Conservation (phyloP, 2,888 invertebrate species). For the Athetis lepigone region DNA sequence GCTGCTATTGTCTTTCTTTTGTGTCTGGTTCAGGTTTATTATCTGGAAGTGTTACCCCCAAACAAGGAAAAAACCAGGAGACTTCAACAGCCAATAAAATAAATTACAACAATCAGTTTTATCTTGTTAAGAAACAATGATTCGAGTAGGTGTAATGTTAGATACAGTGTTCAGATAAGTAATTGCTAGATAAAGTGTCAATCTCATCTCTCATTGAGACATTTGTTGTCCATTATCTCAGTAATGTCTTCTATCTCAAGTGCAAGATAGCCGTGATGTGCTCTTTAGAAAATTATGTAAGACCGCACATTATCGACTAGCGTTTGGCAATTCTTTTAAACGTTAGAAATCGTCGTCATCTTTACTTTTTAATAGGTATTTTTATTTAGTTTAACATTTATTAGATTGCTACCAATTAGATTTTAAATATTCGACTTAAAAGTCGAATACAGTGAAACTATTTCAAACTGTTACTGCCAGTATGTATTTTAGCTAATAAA, state of each 20-base stretch:
- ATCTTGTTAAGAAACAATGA: constrained; percentile 54
- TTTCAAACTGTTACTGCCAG: too few relatives aligned
- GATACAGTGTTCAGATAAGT: constrained; percentile 55
- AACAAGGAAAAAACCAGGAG: neutral
- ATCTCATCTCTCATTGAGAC: constrained; percentile 68
- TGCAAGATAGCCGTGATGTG: constrained; percentile 58
- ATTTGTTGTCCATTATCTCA: constrained; percentile 61
- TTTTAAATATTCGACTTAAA: too few relatives aligned
- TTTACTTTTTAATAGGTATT: neutral
- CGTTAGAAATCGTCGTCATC: neutral
- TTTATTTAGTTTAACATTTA: neutral
- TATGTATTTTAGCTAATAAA: too few relatives aligned
- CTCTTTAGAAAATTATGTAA: constrained; percentile 60
- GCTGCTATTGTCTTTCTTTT: too few relatives aligned
- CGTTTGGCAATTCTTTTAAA: neutral
- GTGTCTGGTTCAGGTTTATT: too few relatives aligned
- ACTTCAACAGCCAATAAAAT: neutral
- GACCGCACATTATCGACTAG: constrained; percentile 43
- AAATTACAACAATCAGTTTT: constrained; percentile 36
- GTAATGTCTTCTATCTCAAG: constrained; percentile 62
- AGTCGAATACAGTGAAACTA: too few relatives aligned
- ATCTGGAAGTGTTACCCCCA: too few relatives aligned
- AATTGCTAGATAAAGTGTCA: constrained; percentile 59
- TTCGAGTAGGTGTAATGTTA: constrained; percentile 41
- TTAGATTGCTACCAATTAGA: too few relatives aligned